Percentiles rank a stretch among this genome's conserved stretches.
These are phyloP conservation scores for Odocoileus virginianus DNA, from an alignment of 2,113 vertebrate species.

Conservation along the genomic window DNA sequence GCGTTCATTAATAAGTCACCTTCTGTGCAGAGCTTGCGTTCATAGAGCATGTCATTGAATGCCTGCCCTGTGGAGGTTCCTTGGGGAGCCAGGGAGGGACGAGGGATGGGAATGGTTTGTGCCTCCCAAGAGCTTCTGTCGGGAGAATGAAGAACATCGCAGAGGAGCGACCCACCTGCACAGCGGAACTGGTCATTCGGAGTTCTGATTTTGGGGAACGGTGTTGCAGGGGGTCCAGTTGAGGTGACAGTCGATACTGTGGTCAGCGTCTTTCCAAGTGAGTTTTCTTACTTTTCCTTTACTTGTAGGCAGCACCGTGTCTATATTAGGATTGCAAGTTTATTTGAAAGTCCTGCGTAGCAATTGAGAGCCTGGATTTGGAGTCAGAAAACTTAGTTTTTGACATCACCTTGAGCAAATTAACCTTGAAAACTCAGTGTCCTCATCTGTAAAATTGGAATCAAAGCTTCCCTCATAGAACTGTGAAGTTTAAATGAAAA, in stretches of 20 bases:
- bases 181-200: neutral
- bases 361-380: neutral
- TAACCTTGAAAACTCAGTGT: constrained; percentile 13
- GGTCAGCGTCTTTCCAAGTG: neutral
- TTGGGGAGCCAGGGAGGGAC: neutral
- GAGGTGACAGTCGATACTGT: neutral
- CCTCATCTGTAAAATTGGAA: neutral
- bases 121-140: neutral
- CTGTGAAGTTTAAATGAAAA: neutral
- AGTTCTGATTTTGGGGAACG: neutral
- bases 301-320: neutral
- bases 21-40: neutral
- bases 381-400: neutral
- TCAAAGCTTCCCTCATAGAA: neutral
- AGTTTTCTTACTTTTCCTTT: neutral
- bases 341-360: neutral
- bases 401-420: neutral
- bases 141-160: neutral
- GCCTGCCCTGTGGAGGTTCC: neutral
- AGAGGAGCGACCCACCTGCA: neutral
- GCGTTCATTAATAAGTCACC: neutral
- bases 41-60: neutral
- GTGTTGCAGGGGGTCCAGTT: neutral
- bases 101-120: neutral
- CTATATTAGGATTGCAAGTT: neutral